Base-by-base conservation (phyloP, 2,888 invertebrate genomes). In the Noctua janthe region DNA sequence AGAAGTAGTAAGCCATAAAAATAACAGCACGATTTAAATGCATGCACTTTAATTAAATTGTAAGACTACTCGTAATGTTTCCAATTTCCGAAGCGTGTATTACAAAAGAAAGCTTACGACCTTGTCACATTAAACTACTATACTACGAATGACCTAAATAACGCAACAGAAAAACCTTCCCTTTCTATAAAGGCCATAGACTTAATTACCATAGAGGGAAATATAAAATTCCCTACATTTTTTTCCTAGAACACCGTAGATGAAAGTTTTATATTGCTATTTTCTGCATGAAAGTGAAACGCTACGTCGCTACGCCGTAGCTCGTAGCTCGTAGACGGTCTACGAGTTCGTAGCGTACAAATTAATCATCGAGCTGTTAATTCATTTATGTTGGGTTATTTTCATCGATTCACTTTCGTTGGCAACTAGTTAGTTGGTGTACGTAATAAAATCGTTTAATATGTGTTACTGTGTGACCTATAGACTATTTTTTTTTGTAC, bases 321-420 rank as follows among this genome's bases (percentile, higher is more conserved):
- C 80, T 80, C 29, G 76, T 86, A 86, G 86, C 80, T 80, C 86
- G 91, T 91, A 91, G 90, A 85, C 71, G 70, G 75, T 72, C 91
- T 92, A 92, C 92, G 89, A 89, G 78, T 83, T 83, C 89, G 90
- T 91, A 90, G 90, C 88, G 79, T 83, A 81, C 83, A 87, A 88
- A 87, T 85, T 84, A 89, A 89, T 85, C 85, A 90, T 87, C 78
- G 76, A 75, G 76, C 80, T 79, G 83, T 82, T 86, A 87, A 84
- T 87, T 81, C 81, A 86, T 88, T 91, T 85, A 82, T 89, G 89
- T 88, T 81, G 67, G 70, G 86, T 82, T 86, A 76, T 77, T 86
- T 82, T 87, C 85, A 88, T 85, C 85, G 88, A 85, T 82, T 87
- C 76, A 80, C 74, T 89, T 84, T 85, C 74, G 78, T 74, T 74